A percentile compares a stretch with the other conserved stretches of the same genome.
Conservation (phyloP, 1,140 invertebrate species). For the Drosophila sp. region DNA sequence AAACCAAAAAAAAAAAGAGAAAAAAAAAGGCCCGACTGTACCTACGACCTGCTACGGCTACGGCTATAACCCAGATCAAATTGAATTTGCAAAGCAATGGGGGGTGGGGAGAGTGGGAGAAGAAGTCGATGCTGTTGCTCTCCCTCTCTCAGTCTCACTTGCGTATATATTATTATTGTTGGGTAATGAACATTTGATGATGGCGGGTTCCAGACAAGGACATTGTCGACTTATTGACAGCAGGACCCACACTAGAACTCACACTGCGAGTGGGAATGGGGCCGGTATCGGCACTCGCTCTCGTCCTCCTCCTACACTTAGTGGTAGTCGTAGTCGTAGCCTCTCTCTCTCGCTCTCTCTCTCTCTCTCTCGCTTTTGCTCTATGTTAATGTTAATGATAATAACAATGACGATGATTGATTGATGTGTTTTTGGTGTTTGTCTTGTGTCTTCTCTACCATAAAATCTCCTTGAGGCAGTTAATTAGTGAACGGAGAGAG, state of each 20-base stretch:
- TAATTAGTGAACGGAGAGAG: slow-evolving; percentile 16
- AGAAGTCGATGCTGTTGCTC: slow-evolving; percentile 5
- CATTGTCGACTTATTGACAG: slow-evolving; percentile 21
- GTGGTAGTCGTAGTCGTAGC: too few relatives aligned
- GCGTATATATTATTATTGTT: slow-evolving; percentile 8
- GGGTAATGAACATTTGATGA: slow-evolving; percentile 23
- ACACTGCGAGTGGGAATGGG: neutral
- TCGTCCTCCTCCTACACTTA: neutral
- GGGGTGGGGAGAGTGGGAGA: neutral
- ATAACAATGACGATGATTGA: slow-evolving; percentile 25
- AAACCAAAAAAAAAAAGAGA: slow-evolving; percentile 4
- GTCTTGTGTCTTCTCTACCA: slow-evolving; percentile 13
- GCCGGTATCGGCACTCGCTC: neutral
- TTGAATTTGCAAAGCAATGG: slow-evolving; percentile 5
- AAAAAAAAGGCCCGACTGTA: slow-evolving; percentile 38
- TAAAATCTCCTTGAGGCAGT: slow-evolving; percentile 21
- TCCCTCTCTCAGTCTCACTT: neutral
- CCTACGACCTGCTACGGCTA: slow-evolving; percentile 15
- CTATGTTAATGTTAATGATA: slow-evolving; percentile 20
- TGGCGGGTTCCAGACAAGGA: slow-evolving; percentile 18
- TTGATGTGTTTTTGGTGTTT: slow-evolving; percentile 23
- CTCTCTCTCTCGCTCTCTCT: neutral
- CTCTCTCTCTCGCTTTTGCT: neutral
- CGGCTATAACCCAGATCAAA: slow-evolving; percentile 2
- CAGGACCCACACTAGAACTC: slow-evolving; percentile 1